Evolutionary conservation across 2,113 vertebrate genomes (phyloP).

Genomic region (Panurus biarmicus): DNA sequence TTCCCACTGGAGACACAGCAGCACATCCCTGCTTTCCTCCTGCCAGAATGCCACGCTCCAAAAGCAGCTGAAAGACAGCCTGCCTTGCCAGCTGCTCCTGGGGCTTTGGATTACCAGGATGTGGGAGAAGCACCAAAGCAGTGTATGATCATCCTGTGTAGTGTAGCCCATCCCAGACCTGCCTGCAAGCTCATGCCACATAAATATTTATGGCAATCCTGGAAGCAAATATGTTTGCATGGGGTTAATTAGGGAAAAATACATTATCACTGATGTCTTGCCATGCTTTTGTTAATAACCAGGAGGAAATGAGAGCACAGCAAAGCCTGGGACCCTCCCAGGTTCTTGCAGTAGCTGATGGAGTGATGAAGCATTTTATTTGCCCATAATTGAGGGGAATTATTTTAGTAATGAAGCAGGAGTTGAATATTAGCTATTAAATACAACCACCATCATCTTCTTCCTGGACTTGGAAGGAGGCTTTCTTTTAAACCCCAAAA

Average conservation of each 20-base stretch:
- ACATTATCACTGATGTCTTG: not conserved
- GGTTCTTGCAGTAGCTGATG: not conserved
- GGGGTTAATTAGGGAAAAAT: not conserved
- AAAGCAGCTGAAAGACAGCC: not conserved
- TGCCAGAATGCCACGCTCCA: not conserved
- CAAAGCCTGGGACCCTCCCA: not conserved
- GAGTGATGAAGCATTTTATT: not conserved
- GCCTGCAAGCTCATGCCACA: not conserved
- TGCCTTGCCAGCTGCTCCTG: not conserved
- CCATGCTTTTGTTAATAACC: not conserved
- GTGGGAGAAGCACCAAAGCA: not conserved
- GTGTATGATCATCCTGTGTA: fast-evolving
- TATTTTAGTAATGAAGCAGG: not conserved
- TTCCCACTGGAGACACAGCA: not conserved
- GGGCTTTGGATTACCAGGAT: not conserved
- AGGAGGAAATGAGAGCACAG: not conserved
- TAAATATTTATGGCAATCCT: not conserved
- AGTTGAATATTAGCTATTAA: not conserved
- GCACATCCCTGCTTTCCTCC: not conserved
- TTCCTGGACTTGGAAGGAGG: not conserved
- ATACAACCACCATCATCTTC: not conserved
- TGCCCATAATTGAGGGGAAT: not conserved
- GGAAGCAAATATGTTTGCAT: not conserved
- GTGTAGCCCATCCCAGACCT: not conserved
- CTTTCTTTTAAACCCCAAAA: not conserved